Conservation (phyloP, 2,888 invertebrate species). For the Ophion ellenae region DNA sequence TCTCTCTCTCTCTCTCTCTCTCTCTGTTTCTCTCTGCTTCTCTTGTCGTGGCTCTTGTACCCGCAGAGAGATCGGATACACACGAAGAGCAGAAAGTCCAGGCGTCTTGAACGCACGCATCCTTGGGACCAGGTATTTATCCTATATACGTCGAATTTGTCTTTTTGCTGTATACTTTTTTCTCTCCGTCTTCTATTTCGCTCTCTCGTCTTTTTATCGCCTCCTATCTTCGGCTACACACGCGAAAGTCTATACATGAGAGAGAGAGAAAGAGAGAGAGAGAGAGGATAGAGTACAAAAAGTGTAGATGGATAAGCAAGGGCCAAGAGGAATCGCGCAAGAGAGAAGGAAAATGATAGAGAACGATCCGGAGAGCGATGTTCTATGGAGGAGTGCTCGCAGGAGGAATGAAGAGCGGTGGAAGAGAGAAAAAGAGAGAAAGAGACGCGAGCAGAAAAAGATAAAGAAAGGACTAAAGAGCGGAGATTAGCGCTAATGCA, state of each 20-base stretch:
- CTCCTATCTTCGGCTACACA: constrained; percentile 71
- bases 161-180: constrained; percentile 81
- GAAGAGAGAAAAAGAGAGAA: constrained; percentile 58
- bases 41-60: constrained; percentile 64
- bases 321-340: constrained; percentile 51
- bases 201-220: constrained; percentile 62
- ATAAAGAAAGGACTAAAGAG: constrained; percentile 84
- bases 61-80: constrained; percentile 31
- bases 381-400: constrained; percentile 47
- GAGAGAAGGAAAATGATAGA: constrained; percentile 67
- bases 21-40: constrained; percentile 43
- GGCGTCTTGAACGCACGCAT: constrained; percentile 33
- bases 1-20: constrained; percentile 75
- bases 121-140: constrained; percentile 45
- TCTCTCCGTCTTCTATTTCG: constrained; percentile 67
- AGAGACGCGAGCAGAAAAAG: constrained; percentile 77
- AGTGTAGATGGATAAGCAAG: constrained; percentile 61
- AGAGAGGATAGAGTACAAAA: constrained; percentile 53
- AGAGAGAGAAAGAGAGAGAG: constrained; percentile 38
- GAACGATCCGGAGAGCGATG: constrained; percentile 41
- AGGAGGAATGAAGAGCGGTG: constrained; percentile 58
- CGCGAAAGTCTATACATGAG: constrained; percentile 66
- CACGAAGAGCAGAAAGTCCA: constrained; percentile 36
- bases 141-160: constrained; percentile 30
- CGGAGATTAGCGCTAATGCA: constrained; percentile 84